phyloP scores from a whole-genome alignment of 2,113 vertebrate genomes.

The Cisticola juncidis region DNA sequence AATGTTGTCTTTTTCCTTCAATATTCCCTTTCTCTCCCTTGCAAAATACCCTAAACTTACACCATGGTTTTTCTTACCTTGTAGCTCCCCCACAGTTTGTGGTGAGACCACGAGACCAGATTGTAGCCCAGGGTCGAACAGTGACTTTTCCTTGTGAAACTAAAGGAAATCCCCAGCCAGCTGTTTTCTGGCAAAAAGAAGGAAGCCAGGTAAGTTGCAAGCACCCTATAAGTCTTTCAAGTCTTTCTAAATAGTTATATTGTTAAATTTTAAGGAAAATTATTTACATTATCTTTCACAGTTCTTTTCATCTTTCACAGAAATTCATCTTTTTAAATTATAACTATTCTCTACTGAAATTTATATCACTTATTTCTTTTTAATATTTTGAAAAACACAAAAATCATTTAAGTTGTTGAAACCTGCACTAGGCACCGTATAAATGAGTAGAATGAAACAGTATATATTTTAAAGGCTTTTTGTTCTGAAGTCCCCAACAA shows the following conservation, averaged over 20 bases:
- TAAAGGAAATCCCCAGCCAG: slow-evolving; percentile 96
- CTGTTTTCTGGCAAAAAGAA: slow-evolving; percentile 99
- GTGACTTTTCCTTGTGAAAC: slow-evolving; percentile 97
- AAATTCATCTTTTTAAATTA: neutral
- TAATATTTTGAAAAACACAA: neutral
- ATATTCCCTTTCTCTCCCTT: neutral
- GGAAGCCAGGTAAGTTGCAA: slow-evolving; percentile 89
- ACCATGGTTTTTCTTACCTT: slow-evolving; percentile 64
- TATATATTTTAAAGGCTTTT: neutral
- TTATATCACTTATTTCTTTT: neutral
- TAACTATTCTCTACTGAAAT: neutral
- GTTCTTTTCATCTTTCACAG: neutral
- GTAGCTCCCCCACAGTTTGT: slow-evolving; percentile 97
- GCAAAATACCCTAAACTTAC: slow-evolving; percentile 44
- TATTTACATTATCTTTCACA: neutral
- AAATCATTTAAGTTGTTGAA: neutral
- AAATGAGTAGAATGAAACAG: neutral
- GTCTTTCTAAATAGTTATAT: neutral
- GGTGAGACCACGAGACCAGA: slow-evolving; percentile 96
- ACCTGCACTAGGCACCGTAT: neutral
- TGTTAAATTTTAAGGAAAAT: neutral
- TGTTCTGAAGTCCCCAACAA: neutral
- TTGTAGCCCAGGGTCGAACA: slow-evolving; percentile 92
- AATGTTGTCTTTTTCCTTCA: slow-evolving; percentile 11
- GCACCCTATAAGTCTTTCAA: neutral